These are phyloP conservation scores for Thunnus thynnus DNA, from an alignment of 2,113 vertebrate genomes.

Conservation along the genomic window DNA sequence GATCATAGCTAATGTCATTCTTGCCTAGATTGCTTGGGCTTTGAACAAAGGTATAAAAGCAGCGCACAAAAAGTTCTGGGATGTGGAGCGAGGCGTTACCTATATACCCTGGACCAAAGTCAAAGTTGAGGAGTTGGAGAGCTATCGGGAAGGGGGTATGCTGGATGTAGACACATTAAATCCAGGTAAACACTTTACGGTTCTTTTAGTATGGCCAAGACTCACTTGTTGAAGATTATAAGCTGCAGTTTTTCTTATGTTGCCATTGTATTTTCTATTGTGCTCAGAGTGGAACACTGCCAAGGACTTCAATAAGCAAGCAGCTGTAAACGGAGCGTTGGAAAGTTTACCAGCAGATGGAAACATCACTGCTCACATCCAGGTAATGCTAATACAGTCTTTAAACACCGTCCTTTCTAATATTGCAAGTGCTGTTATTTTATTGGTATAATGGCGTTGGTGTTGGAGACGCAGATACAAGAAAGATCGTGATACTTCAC, in stretches of 20 bases:
- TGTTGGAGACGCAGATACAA: slow-evolving; percentile 10
- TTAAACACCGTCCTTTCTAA: slow-evolving; percentile 56
- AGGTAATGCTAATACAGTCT: slow-evolving; percentile 87
- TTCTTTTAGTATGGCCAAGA: neutral
- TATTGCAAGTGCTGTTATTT: slow-evolving; percentile 35
- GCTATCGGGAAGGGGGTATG: slow-evolving; percentile 94
- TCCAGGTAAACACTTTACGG: slow-evolving; percentile 87
- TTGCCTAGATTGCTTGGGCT: slow-evolving; percentile 95
- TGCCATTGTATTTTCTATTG: slow-evolving; percentile 22
- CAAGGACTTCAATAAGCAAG: slow-evolving; percentile 84
- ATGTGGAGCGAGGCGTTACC: slow-evolving; percentile 95
- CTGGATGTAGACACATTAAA: slow-evolving; percentile 92
- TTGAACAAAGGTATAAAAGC: slow-evolving; percentile 98
- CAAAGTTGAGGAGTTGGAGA: slow-evolving; percentile 92
- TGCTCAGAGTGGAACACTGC: slow-evolving; percentile 90
- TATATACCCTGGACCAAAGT: slow-evolving; percentile 97
- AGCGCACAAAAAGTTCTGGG: slow-evolving; percentile 97
- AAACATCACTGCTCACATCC: slow-evolving; percentile 84
- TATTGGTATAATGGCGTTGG: slow-evolving; percentile 25
- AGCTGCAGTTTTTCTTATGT: neutral
- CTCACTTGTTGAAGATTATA: neutral
- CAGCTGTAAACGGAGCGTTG: slow-evolving; percentile 86
- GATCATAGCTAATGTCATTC: neutral
- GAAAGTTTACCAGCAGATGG: slow-evolving; percentile 87
- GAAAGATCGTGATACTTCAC: neutral